Evolutionary conservation across 2,113 vertebrate species (phyloP), one percentile per base, ranked within the genome.

Genomic region (Scophthalmus maximus): DNA sequence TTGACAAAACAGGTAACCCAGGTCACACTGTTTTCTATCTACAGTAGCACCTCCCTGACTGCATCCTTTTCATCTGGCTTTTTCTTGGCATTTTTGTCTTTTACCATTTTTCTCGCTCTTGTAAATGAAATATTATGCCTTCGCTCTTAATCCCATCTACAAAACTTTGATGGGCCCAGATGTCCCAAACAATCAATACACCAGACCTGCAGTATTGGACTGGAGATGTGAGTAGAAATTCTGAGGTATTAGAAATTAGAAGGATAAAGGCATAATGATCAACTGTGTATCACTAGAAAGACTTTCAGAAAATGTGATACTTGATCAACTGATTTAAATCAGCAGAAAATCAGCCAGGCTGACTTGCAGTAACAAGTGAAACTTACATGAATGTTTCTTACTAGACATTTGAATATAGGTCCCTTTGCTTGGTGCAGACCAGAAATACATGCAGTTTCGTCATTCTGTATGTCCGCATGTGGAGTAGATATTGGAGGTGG

Each of bases 401-500:
- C 17, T 30, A 2, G 29, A 32, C 8, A 15, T 40, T 38, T 50
- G 42, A 68, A 67, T 23, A 64, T n/a, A 34, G 32, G 27, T 49
- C 36, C 62, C 49, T 14, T 26, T 66, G 57, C 18, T 38, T 55
- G n/a, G 40, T 27, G 30, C 38, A 68, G 25, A 17, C 14, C 40
- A 40, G 42, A 8, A 4, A 51, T 50, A n/a, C 50, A 49, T 38
- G 17, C 18, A 23, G 57, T 62, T 26, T 7, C 23, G 2, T 23
- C 34, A 22, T 62, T 51, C 11, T 50, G 8, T 15, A 32, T 32
- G 57, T 44, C 42, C 23, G 47, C 61, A 72, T n/a, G 57, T 25
- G 56, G 80, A 47, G 53, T 60, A 82, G 26, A 85, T 68, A 32
- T 60, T 68, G 75, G 68, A 72, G 78, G 77, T 83, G 61, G 55